Evolutionary conservation across 2,797 vertebrate genomes (phyloP).

Genomic region (Parotocinclus haroldoi): DNA sequence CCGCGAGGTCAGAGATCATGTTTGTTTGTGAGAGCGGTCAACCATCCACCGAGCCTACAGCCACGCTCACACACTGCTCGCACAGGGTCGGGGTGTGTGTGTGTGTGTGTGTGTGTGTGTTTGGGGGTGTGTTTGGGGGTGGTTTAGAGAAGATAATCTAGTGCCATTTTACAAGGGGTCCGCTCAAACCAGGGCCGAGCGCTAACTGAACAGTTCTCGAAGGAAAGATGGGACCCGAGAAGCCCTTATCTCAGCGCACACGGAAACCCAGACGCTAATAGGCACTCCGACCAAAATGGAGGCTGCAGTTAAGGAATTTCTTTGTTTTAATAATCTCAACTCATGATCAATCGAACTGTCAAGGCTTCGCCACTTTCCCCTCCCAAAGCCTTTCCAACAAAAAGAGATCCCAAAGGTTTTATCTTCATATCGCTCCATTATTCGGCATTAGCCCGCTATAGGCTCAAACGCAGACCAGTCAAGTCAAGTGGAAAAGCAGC

Average conservation of each 20-base stretch:
- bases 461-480: constrained; percentile 26
- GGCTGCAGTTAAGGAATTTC: constrained; percentile 18
- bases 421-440: constrained; percentile 24
- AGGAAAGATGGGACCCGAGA: neutral
- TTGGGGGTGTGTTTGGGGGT: too few species aligned
- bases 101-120: too few species aligned
- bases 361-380: neutral
- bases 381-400: constrained; percentile 1
- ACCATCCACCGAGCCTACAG: constrained; percentile 25
- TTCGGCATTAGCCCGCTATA: constrained; percentile 20
- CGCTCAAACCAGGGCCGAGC: too few species aligned
- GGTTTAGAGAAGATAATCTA: constrained; percentile 31
- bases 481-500: constrained; percentile 34
- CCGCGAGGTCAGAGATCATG: constrained; percentile 45
- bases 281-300: constrained; percentile 18
- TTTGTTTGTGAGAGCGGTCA: constrained; percentile 45
- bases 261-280: constrained; percentile 9
- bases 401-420: constrained; percentile 3
- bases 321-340: constrained; percentile 26
- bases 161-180: constrained; percentile 25
- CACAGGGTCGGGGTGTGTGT: too few species aligned
- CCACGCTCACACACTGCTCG: constrained; percentile 7
- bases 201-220: too few species aligned
- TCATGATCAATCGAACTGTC: constrained; percentile 37
- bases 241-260: neutral